Conservation (phyloP, 2,113 vertebrate genomes). For the Chascanopsetta lugubris region DNA sequence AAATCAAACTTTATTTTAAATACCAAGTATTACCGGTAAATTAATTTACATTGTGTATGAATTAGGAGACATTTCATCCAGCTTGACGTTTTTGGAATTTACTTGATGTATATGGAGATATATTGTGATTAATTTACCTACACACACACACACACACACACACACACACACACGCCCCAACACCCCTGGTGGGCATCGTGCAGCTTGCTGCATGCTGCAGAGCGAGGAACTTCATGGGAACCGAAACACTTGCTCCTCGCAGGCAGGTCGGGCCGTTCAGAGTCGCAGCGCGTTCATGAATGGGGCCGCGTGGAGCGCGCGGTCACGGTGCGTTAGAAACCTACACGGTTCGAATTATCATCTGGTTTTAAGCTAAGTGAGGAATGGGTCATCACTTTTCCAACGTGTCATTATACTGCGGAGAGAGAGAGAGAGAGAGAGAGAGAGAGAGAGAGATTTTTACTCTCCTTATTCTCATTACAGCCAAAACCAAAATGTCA, state of each 20-base stretch:
- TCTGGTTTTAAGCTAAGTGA: conserved; percentile 19
- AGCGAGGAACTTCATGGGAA: conserved; percentile 67
- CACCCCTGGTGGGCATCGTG: conserved; percentile 1
- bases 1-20: too few relatives aligned
- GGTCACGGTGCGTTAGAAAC: conserved; percentile 68
- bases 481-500: too few relatives aligned
- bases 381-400: conserved; percentile 6
- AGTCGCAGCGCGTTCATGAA: conserved; percentile 61
- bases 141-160: too few relatives aligned
- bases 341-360: conserved; percentile 67
- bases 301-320: conserved; percentile 62
- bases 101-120: too few relatives aligned
- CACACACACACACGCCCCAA: not conserved
- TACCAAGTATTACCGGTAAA: too few relatives aligned
- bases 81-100: too few relatives aligned
- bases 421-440: too few relatives aligned
- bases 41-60: too few relatives aligned
- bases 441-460: too few relatives aligned
- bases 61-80: too few relatives aligned
- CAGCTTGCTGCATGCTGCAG: conserved; percentile 58
- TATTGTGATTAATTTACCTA: too few relatives aligned
- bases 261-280: conserved; percentile 54
- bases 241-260: conserved; percentile 65
- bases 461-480: too few relatives aligned
- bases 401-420: conserved; percentile 10